Base-by-base conservation (phyloP, 2,113 vertebrate genomes). In the Siphamia tubifer region DNA sequence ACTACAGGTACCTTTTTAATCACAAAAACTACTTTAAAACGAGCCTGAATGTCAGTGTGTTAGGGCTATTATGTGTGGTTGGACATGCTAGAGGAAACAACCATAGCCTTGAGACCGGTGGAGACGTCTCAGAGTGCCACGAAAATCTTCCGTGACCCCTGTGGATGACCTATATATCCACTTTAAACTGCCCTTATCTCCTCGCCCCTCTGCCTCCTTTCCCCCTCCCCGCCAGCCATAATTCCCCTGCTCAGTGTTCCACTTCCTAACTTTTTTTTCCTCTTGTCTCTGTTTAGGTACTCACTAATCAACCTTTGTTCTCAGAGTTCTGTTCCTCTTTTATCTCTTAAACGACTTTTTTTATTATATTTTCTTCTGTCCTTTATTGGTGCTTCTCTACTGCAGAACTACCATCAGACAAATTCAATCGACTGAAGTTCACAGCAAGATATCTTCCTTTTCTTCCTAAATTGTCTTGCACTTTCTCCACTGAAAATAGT, bases 81-180 rank as follows among this genome's bases (percentile, higher is more conserved):
- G n/a, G n/a, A n/a, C n/a, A n/a, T n/a, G n/a, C n/a, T n/a, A n/a
- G n/a, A n/a, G n/a, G n/a, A n/a, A n/a, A 8, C 44, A 17, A 8
- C n/a, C 3, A 8, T 11, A 19, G 11, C 3, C 6, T 24, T 52
- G 45, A 52, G 53, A 72, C 68, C 30, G 58, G 47, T 11, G 1
- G 61, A 49, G 74, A 76, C 25, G 23, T 77, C 58, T 48, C 44
- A 13, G 30, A 63, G 39, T 47, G 21, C 38, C 62, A 63, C 55
- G 16, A 32, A 24, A 24, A n/a, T 27, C 27, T 58, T n/a, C 10
- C 3, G 5, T 47, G 24, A 44, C 20, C 53, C 16, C 27, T 44
- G 25, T 20, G 24, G 15, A 48, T 34, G 62, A 52, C 51, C 72
- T 47, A 63, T 13, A 57, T 35, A 53, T 58, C 39, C 45, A 42